Evolutionary conservation across 2,888 invertebrate species (phyloP), one percentile per base, ranked within the genome.

Genomic region (Rosalia funebris): DNA sequence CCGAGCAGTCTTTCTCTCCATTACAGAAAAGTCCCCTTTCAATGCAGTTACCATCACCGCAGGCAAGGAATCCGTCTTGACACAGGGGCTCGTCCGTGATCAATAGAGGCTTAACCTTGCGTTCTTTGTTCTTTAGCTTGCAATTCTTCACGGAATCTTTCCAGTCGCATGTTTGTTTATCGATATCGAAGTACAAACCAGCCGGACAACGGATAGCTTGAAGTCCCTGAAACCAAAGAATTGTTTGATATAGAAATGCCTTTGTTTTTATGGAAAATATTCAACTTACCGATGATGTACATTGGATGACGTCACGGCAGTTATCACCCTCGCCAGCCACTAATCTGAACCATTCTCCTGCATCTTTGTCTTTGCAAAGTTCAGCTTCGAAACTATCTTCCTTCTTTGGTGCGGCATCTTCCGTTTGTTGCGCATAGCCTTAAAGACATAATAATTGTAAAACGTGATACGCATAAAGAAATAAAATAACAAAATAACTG

Each of bases 121-220:
- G 89, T 79, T 93, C 94, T 81, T 95, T 95, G 82, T 90, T 92
- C 85, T 94, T 94, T 73, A 91, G 79, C 78, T 93, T 93, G 84
- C 95, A 96, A 82, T 95, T 95, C 81, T 93, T 93, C n/a, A 95
- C 95, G 1, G 94, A 88, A 66, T 91, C 93, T 81, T 93, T 95
- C 95, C 95, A 96, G 80, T 95, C 95, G 78, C 95, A 96, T 1
- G 95, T 95, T 83, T 96, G 95, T 81, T 95, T 94, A 80, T 95
- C 95, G 77, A 95, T 94, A 81, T 96, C 95, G 83, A 96, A 96
- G 83, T 87, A 95, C 72, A 96, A 84, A 82, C 95, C 95, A 56
- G 95, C 93, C 37, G 95, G 95, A 79, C 95, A 95, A 81, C 95
- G 89, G 77, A 95, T 93, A 19, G 94, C 95, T 88, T 95, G 94